Percentiles rank a stretch among this genome's conserved stretches.
Evolutionary conservation across 2,113 vertebrate species (phyloP).

Genomic region (Syrmaticus mikado): DNA sequence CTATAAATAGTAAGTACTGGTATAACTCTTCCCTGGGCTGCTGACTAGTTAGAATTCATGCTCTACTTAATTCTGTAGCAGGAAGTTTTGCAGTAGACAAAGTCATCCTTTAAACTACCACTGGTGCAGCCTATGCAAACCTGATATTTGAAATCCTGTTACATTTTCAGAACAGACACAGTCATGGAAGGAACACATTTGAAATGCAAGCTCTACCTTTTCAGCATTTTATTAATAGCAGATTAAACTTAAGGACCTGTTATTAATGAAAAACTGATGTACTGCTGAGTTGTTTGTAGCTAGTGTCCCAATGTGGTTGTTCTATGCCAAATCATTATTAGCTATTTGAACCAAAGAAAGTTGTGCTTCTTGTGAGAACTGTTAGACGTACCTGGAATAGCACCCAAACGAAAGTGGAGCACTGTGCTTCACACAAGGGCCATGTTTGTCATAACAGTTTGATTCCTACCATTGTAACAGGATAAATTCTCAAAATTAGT

Average conservation of each 20-base stretch:
- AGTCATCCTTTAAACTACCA: conserved; percentile 33
- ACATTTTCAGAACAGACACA: conserved; percentile 16
- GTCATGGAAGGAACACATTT: background rate
- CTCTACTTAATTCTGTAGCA: conserved; percentile 44
- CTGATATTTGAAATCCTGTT: conserved; percentile 20
- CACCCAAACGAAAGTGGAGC: background rate
- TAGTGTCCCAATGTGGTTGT: background rate
- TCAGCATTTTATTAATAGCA: background rate
- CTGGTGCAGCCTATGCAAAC: conserved; percentile 2
- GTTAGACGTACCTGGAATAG: background rate
- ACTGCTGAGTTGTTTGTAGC: background rate
- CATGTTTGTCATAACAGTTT: background rate
- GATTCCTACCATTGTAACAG: background rate
- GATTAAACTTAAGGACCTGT: background rate
- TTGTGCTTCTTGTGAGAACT: background rate
- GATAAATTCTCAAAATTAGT: background rate
- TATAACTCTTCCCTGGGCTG: conserved; percentile 45
- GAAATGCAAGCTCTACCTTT: background rate
- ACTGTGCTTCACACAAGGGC: background rate
- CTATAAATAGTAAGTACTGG: conserved; percentile 94
- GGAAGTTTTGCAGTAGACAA: conserved; percentile 43
- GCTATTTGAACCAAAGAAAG: background rate
- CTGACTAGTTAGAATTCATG: conserved; percentile 53
- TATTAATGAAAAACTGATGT: background rate
- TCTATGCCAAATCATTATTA: background rate